Evolutionary conservation across 2,113 vertebrate genomes (phyloP).

Genomic region (Siniperca chuatsi): DNA sequence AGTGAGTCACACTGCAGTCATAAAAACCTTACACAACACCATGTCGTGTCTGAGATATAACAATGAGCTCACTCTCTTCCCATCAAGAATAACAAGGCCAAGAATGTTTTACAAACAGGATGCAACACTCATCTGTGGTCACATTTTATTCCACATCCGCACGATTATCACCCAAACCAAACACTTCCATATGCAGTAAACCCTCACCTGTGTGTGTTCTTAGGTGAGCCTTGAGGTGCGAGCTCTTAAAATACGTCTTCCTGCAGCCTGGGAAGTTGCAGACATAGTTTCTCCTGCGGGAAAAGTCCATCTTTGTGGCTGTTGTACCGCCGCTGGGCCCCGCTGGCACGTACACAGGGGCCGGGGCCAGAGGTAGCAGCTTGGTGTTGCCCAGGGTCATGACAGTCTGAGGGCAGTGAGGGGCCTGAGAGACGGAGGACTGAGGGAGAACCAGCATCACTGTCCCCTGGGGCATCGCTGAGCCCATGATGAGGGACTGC

Average conservation of each 20-base stretch:
- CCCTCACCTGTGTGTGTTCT: constrained; percentile 95
- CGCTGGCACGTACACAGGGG: constrained; percentile 90
- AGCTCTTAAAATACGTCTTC: constrained; percentile 99
- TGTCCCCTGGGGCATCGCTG: constrained; percentile 90
- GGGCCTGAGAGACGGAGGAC: constrained; percentile 82
- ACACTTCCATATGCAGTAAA: not conserved
- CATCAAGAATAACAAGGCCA: constrained; percentile 22
- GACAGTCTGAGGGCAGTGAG: constrained; percentile 84
- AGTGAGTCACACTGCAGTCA: constrained; percentile 62
- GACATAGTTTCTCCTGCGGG: constrained; percentile 93
- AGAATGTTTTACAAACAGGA: constrained; percentile 56
- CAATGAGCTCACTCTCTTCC: constrained; percentile 59
- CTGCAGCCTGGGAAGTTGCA: constrained; percentile 94
- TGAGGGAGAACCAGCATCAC: constrained; percentile 96
- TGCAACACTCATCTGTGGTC: constrained; percentile 16
- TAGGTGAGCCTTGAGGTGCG: constrained; percentile 98
- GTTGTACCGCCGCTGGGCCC: constrained; percentile 81
- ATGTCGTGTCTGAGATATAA: constrained; percentile 18
- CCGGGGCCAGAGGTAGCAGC: constrained; percentile 94
- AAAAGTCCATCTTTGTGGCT: constrained; percentile 91
- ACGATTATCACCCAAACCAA: not conserved
- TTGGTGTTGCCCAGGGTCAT: constrained; percentile 92
- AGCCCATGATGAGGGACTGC: constrained; percentile 90
- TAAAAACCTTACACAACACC: constrained; percentile 10
- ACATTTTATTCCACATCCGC: constrained; percentile 16